A percentile compares a stretch with the other conserved stretches of the same genome.
Evolutionary conservation across 2,113 vertebrate genomes (phyloP).

Genomic region (Campylorhamphus procurvoides): DNA sequence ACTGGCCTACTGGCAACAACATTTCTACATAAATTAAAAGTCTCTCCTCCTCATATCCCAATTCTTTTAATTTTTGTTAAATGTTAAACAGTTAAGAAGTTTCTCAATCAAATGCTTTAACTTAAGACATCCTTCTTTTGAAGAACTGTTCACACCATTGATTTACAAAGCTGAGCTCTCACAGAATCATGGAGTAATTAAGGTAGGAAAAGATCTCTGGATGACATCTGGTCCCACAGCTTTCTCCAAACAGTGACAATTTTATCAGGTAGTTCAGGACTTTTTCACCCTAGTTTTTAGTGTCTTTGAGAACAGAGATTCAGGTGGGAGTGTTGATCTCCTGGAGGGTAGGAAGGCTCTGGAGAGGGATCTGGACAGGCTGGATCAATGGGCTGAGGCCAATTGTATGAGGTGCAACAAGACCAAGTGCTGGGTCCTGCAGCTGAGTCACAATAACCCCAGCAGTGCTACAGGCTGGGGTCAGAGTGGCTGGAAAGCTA

Average conservation of each 20-base stretch:
- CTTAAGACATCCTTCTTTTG: background rate
- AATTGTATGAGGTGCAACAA: fast-evolving
- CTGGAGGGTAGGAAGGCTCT: background rate
- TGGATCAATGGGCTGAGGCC: fast-evolving
- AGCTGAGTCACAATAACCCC: too few relatives aligned
- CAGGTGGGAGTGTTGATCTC: background rate
- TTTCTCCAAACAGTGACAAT: background rate
- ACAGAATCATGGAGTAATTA: background rate
- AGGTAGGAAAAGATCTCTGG: background rate
- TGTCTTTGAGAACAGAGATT: background rate
- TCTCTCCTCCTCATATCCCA: background rate
- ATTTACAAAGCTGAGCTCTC: background rate
- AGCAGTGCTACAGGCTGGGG: background rate
- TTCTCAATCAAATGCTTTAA: background rate
- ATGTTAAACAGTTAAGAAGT: background rate
- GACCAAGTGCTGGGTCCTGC: background rate
- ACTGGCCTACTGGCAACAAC: background rate
- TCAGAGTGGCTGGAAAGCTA: background rate
- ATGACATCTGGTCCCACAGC: background rate
- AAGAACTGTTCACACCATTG: background rate
- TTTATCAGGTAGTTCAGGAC: background rate
- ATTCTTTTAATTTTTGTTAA: background rate
- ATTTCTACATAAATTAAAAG: background rate
- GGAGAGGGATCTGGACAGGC: too few relatives aligned
- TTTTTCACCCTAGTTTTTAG: background rate